Evolutionary conservation across 2,113 vertebrate genomes (phyloP).

Genomic region (Nansenia antarctica): DNA sequence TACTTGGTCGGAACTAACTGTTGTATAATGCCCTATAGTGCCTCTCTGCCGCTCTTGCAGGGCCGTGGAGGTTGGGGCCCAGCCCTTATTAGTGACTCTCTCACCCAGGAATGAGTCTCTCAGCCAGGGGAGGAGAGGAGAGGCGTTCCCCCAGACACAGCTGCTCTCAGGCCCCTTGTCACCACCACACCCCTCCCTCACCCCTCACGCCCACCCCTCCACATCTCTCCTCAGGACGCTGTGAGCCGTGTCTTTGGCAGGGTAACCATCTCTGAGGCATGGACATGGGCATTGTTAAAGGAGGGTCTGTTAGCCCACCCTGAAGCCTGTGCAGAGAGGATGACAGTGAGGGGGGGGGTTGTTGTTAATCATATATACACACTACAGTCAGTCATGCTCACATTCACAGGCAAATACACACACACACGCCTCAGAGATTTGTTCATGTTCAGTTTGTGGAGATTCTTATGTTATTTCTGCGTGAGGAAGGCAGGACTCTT

Average conservation of each 20-base stretch:
- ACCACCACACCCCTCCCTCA: neutral
- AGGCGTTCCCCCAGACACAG: slow-evolving; percentile 24
- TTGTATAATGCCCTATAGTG: too few species aligned
- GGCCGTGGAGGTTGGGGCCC: slow-evolving; percentile 1
- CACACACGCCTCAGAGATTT: neutral
- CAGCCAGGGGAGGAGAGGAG: slow-evolving; percentile 13
- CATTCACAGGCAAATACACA: neutral
- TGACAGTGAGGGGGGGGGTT: neutral
- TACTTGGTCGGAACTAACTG: too few species aligned
- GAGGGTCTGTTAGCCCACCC: neutral
- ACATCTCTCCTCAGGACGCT: slow-evolving; percentile 23
- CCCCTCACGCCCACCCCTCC: neutral
- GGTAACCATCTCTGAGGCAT: slow-evolving; percentile 49
- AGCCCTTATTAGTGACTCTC: neutral
- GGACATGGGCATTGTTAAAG: neutral
- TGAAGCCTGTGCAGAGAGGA: neutral
- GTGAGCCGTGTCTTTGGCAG: slow-evolving; percentile 49
- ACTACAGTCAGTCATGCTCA: neutral
- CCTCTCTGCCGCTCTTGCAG: slow-evolving; percentile 10
- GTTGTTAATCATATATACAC: slow-evolving; percentile 11
- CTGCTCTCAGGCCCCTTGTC: slow-evolving; percentile 42
- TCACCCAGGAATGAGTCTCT: slow-evolving; percentile 20
- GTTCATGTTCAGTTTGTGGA: too few species aligned
- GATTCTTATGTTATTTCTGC: too few species aligned
- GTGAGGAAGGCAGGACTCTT: too few species aligned